Percentiles rank a stretch among this genome's conserved stretches.
These are phyloP conservation scores for Telmatochromis brachygnathus DNA, from an alignment of 2,113 vertebrate genomes.

Conservation along the genomic window DNA sequence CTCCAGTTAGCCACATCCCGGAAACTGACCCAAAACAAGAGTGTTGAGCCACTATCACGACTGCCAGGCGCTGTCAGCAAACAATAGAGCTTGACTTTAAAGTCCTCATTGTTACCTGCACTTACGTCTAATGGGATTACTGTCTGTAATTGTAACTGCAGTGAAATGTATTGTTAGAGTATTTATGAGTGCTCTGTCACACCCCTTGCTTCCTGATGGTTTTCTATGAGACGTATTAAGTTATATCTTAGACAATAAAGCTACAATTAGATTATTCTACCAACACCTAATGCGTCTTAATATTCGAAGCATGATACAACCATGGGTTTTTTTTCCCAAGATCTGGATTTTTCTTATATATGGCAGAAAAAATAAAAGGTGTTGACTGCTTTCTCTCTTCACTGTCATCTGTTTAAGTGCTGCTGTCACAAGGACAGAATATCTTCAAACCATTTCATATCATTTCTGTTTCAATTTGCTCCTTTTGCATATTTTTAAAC, in stretches of 20 bases:
- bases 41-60: background rate
- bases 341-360: background rate
- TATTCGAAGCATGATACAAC: background rate
- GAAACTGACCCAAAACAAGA: background rate
- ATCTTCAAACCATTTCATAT: background rate
- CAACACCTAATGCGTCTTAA: background rate
- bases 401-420: background rate
- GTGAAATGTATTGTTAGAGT: background rate
- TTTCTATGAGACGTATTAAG: background rate
- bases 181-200: background rate
- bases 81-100: slow-evolving; percentile 7
- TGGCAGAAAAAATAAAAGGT: background rate
- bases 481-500: background rate
- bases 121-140: slow-evolving; percentile 17
- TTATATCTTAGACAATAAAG: background rate
- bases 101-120: slow-evolving; percentile 38
- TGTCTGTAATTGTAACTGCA: slow-evolving; percentile 19
- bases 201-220: background rate
- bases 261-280: background rate
- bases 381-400: background rate
- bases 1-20: background rate
- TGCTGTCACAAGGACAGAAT: background rate
- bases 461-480: background rate
- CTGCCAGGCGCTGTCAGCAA: background rate
- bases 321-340: fast-evolving